Base-by-base conservation (phyloP, 2,113 vertebrate species). In the Pseudorectes ferrugineus region DNA sequence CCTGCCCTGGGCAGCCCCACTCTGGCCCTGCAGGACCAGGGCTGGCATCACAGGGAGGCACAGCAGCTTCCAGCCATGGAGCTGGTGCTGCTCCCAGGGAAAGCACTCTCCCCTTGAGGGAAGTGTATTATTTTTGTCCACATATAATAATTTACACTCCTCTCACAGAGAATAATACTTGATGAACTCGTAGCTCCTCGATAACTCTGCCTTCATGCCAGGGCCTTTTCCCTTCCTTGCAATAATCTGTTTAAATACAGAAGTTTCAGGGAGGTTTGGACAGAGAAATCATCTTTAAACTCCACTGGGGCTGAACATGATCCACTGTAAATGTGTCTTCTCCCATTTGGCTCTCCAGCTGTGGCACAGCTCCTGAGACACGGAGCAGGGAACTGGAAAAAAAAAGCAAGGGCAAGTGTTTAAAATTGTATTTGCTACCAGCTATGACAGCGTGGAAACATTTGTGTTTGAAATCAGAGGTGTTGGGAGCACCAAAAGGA, bases 371-470 rank as follows among this genome's bases (percentile, higher is more conserved):
- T 65, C 29, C 55, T 9, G 33, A 63, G 75, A 59, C 48, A 35
- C 0, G 0, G 1, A 71, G 61, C 12, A 59, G 26, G 48, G 29
- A 71, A 46, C 14, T 28, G 70, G 70, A 31, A 79, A n/a, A 49
- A 49, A 75, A 67, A 67, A 75, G 11, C 31, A 28, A 42, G 38
- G 22, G 31, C 45, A 68, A 83, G 43, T 18, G 6, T 38, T 67
- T 13, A 21, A 31, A 3, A 40, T 63, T 80, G 28, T 33, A 26
- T 81, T 68, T 92, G 38, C 59, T 52, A 5, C 12, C 54, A 87
- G 24, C 70, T 81, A 0, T 57, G 75, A 63, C 18, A 33, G 29
- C 17, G 14, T 15, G 49, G 35, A 1, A 6, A 26, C 7, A 2
- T 43, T 31, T 46, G 29, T 57, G 35, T 54, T 71, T 48, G 16